Base-by-base conservation (phyloP, 1,140 invertebrate species). In the Brachionus asplanchnoidis region DNA sequence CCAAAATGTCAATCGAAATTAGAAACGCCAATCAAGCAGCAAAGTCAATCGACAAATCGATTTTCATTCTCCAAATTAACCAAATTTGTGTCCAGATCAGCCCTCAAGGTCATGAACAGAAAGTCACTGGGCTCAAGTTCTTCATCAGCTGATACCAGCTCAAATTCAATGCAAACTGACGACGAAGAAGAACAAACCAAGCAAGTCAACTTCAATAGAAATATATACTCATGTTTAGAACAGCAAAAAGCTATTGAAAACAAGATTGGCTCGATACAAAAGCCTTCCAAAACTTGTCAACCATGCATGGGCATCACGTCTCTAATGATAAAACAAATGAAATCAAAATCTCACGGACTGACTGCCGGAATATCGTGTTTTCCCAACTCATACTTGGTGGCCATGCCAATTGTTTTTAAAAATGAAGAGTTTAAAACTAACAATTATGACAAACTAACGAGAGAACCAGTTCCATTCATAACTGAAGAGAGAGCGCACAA, bases 61-160 rank as follows among this genome's bases (percentile, higher is more conserved):
- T 77, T 77, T n/a, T 77, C 73, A 5, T 50, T 77, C 7, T 77
- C 73, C 4, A 77, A 77, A 77, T 32, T 77, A 9, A 77, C 73
- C 12, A 77, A 77, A 77, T 77, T 77, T 77, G 73, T 77, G 9
- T 77, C 73, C n/a, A 77, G 17, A 77, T 77, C 73, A 14, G 73
- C 73, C 3, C n/a, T 77, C 1, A 77, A 77, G 42, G 73, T 77
- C 50, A 77, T 77, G 1, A 77, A n/a, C 26, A 23, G 73, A 14
- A 77, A 77, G 50, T 77, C 73, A 12, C 1, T 77, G 8, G 73
- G 73, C 11, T 50, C 73, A 23, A 46, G 12, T 77, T 50, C 42
- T 2, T 77, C 73, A 26, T 77, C 42, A 14, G 26, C 73, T 53
- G 44, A 77, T 5, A 26, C 73, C 12, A 36, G 26, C n/a, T 77